Evolutionary conservation across 2,888 invertebrate species (phyloP), one percentile per base, ranked within the genome.

Genomic region (Brachyopa scutellaris): DNA sequence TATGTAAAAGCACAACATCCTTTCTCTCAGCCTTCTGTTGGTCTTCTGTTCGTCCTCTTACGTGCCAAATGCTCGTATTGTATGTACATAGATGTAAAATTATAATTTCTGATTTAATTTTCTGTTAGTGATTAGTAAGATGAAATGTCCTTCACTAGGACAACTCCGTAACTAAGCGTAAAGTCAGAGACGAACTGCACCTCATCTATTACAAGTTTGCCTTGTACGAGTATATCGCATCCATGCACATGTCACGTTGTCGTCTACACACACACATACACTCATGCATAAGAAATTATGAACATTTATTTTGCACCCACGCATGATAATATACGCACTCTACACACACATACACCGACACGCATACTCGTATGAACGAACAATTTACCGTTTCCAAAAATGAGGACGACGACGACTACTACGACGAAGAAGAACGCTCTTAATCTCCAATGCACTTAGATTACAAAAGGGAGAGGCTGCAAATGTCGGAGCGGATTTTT

Each of bases 361-460:
- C 33, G 62, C 11, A n/a, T n/a, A 15, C n/a, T n/a, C n/a, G n/a
- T n/a, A n/a, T n/a, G n/a, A n/a, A n/a, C 57, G 36, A 9, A 47
- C 59, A 53, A 73, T 51, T 29, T 42, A 45, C 61, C 78, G 47
- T 57, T 55, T 51, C 62, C 51, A 57, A 33, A 70, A 62, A 42
- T n/a, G n/a, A n/a, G n/a, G n/a, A n/a, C n/a, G n/a, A n/a, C n/a
- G n/a, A n/a, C n/a, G n/a, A n/a, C n/a, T n/a, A n/a, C n/a, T n/a
- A n/a, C n/a, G n/a, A n/a, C 26, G 55, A 80, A 66, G 80, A 76
- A 82, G 76, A 61, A 70, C 59, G 51, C 82, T 80, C 70, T 72
- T 80, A 80, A 80, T 76, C 80, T 72, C 70, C 77, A 77, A 72
- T 77, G 82, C 77, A 82, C 77, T 82, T 70, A 77, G 49, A 77